These are phyloP conservation scores for Ormyrus nitidulus DNA, from an alignment of 2,888 invertebrate species.

Conservation along the genomic window DNA sequence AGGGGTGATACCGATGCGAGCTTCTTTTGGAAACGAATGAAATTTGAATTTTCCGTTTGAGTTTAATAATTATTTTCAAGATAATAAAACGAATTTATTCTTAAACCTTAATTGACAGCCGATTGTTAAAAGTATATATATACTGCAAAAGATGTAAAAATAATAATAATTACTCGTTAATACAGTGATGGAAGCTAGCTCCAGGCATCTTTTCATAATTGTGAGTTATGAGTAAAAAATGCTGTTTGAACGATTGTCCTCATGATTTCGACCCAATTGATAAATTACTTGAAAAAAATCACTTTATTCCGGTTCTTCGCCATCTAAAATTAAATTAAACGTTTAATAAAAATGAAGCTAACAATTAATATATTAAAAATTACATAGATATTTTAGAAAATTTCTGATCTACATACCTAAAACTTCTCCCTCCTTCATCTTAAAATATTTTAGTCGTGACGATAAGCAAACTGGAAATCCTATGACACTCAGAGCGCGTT, in stretches of 20 bases:
- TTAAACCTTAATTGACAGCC: too few species aligned
- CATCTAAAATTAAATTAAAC: slow-evolving; percentile 40
- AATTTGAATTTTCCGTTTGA: too few species aligned
- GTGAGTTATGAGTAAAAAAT: slow-evolving; percentile 24
- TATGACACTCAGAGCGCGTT: too few species aligned
- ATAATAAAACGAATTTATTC: too few species aligned
- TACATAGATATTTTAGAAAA: background rate
- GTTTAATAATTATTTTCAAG: too few species aligned
- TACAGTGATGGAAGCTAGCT: slow-evolving; percentile 48
- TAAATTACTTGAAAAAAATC: slow-evolving; percentile 23
- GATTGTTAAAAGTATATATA: too few species aligned
- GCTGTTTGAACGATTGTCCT: slow-evolving; percentile 52
- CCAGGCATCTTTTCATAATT: slow-evolving; percentile 37
- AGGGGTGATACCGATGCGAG: too few species aligned
- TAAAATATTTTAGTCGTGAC: too few species aligned
- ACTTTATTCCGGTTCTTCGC: slow-evolving; percentile 54
- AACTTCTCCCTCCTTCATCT: slow-evolving; percentile 68
- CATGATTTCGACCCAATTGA: slow-evolving; percentile 34
- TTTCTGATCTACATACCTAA: slow-evolving; percentile 37
- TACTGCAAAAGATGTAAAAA: too few species aligned
- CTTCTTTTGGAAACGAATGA: too few species aligned
- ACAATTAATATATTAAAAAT: too few species aligned
- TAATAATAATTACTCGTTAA: slow-evolving; percentile 49
- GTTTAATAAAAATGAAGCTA: background rate
- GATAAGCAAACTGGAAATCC: too few species aligned